These are phyloP conservation scores for Lycaena phlaeas DNA, from an alignment of 2,888 invertebrate genomes.

Conservation along the genomic window DNA sequence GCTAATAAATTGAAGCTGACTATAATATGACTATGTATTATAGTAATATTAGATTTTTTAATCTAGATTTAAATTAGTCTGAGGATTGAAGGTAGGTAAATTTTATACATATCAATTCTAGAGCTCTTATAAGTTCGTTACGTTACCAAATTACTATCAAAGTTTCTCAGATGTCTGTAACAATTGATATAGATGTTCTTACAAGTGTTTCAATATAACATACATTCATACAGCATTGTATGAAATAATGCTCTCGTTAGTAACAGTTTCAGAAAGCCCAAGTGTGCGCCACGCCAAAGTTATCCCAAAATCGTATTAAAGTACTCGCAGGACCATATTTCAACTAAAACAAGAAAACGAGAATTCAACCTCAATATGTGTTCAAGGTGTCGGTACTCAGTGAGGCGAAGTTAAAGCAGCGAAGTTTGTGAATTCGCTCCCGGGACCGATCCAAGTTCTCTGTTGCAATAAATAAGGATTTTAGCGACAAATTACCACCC, in stretches of 20 bases:
- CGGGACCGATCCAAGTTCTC: conserved; percentile 64
- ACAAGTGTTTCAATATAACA: not conserved
- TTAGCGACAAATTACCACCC: conserved; percentile 70
- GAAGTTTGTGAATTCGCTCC: conserved; percentile 63
- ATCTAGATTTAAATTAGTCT: too few relatives aligned
- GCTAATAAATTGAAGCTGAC: too few relatives aligned
- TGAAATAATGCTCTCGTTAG: conserved; percentile 7
- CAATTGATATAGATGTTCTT: too few relatives aligned
- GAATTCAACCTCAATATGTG: conserved; percentile 68
- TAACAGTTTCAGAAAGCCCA: conserved; percentile 2
- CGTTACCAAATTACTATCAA: too few relatives aligned
- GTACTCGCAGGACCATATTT: conserved; percentile 45
- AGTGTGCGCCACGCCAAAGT: conserved; percentile 24
- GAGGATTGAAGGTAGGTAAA: too few relatives aligned
- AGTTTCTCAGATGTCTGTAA: too few relatives aligned
- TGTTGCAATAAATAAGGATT: conserved; percentile 71
- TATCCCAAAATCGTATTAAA: conserved; percentile 44
- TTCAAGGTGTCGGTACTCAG: conserved; percentile 62
- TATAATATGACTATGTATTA: too few relatives aligned
- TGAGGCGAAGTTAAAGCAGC: conserved; percentile 66
- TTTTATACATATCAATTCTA: too few relatives aligned
- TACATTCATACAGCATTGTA: not conserved
- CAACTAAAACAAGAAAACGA: conserved; percentile 58
- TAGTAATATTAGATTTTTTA: too few relatives aligned
- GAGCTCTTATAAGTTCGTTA: too few relatives aligned